phyloP scores from a whole-genome alignment of 1,140 invertebrate species.

The Neodiprion lecontei region DNA sequence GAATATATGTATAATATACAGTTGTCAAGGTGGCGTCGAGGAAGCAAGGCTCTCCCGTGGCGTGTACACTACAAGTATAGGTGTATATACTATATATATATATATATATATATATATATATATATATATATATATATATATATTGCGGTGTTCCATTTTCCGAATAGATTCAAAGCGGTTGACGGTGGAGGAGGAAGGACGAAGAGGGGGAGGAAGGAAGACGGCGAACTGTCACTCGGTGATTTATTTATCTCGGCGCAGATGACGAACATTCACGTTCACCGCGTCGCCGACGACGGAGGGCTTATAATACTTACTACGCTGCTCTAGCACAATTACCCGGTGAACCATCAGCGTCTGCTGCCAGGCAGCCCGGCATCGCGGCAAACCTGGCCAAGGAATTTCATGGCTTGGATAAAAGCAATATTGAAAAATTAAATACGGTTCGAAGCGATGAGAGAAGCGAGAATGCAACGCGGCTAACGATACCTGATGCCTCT shows the following conservation, averaged over 20 bases:
- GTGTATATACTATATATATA: too few relatives aligned
- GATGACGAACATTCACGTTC: constrained; percentile 15
- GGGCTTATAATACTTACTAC: constrained; percentile 27
- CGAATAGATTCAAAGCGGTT: constrained; percentile 46
- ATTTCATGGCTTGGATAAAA: too few relatives aligned
- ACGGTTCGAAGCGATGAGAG: too few relatives aligned
- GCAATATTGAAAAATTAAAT: too few relatives aligned
- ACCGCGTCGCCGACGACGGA: background rate
- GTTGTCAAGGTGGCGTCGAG: too few relatives aligned
- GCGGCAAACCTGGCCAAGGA: too few relatives aligned
- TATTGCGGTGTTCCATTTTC: constrained; percentile 47
- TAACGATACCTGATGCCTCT: too few relatives aligned
- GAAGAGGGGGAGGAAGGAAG: constrained; percentile 24
- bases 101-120: background rate
- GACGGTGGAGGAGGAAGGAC: background rate
- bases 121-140: too few relatives aligned
- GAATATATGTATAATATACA: too few relatives aligned
- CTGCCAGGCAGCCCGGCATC: constrained; percentile 6
- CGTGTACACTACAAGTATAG: too few relatives aligned
- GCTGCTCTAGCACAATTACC: constrained; percentile 41
- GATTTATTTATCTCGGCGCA: constrained; percentile 49
- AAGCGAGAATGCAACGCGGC: too few relatives aligned
- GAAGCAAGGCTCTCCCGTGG: too few relatives aligned
- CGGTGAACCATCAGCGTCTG: constrained; percentile 17
- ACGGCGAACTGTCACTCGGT: constrained; percentile 51